These are phyloP conservation scores for Digitonthophagus gazella DNA, from an alignment of 2,888 invertebrate species.

Conservation along the genomic window DNA sequence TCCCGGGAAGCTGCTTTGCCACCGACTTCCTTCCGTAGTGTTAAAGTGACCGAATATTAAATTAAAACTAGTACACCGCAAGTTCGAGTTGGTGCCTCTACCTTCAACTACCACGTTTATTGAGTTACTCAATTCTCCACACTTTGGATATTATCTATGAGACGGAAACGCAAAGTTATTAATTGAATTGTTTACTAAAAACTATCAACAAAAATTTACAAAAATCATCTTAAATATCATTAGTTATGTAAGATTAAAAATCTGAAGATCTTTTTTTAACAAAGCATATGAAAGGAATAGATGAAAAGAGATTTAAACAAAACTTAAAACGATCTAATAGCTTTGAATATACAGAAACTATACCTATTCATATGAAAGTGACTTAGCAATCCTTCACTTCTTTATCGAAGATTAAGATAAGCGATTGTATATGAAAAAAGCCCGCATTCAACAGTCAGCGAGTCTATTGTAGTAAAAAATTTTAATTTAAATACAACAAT, in stretches of 20 bases:
- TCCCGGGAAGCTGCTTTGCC: background rate
- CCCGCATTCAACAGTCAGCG: background rate
- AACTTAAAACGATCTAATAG: background rate
- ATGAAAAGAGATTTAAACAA: too few species aligned
- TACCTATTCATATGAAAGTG: background rate
- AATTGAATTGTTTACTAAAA: too few species aligned
- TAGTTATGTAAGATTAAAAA: too few species aligned
- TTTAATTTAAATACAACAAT: background rate
- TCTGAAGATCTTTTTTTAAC: too few species aligned
- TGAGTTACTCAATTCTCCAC: background rate
- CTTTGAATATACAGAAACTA: background rate
- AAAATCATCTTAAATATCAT: too few species aligned
- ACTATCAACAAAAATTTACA: too few species aligned
- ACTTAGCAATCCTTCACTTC: background rate
- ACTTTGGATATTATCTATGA: background rate
- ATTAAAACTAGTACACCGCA: background rate
- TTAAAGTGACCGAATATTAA: background rate
- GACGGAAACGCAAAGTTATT: too few species aligned
- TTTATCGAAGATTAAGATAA: background rate
- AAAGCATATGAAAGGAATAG: too few species aligned
- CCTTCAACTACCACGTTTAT: background rate
- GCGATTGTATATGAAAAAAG: background rate
- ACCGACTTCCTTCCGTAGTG: background rate
- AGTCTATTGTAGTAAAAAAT: background rate
- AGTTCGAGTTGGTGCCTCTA: too few species aligned